These are phyloP conservation scores for Tachina fera DNA, from an alignment of 2,888 invertebrate genomes.

Conservation along the genomic window DNA sequence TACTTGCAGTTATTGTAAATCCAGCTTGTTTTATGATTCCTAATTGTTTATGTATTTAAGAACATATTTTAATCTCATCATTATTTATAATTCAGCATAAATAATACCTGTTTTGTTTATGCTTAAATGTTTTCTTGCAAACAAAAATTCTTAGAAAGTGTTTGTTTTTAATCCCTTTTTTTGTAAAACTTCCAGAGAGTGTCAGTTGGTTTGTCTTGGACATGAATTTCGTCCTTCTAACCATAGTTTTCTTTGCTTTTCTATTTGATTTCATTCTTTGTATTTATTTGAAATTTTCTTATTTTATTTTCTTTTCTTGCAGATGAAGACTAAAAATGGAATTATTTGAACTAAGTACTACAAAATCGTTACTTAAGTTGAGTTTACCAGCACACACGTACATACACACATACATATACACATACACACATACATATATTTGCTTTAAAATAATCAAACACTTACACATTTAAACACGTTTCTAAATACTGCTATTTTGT, in stretches of 20 bases:
- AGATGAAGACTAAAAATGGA: constrained; percentile 35
- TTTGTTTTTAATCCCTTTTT: constrained; percentile 27
- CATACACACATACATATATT: not conserved
- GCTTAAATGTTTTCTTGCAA: not conserved
- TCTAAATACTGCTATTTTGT: constrained; percentile 36
- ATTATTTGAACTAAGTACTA: constrained; percentile 58
- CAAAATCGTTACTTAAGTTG: constrained; percentile 58
- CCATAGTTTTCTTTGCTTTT: not conserved
- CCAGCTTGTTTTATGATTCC: constrained; percentile 25
- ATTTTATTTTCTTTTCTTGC: constrained; percentile 6
- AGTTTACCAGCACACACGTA: constrained; percentile 30
- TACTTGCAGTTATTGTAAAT: constrained; percentile 5
- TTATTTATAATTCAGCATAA: constrained; percentile 46
- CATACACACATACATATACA: not conserved
- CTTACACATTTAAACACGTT: constrained; percentile 30
- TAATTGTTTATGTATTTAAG: constrained; percentile 36
- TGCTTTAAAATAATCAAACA: not conserved
- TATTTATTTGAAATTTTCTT: constrained; percentile 19
- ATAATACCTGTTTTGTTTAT: constrained; percentile 55
- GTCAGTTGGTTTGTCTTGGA: constrained; percentile 40
- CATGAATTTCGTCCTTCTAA: constrained; percentile 1
- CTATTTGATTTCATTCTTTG: constrained; percentile 11
- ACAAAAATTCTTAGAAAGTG: not conserved
- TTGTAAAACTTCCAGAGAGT: constrained; percentile 5
- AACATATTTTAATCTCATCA: constrained; percentile 36